A percentile compares a stretch with the other conserved stretches of the same genome.
phyloP scores from a whole-genome alignment of 2,113 vertebrate genomes.

The Gambusia affinis region DNA sequence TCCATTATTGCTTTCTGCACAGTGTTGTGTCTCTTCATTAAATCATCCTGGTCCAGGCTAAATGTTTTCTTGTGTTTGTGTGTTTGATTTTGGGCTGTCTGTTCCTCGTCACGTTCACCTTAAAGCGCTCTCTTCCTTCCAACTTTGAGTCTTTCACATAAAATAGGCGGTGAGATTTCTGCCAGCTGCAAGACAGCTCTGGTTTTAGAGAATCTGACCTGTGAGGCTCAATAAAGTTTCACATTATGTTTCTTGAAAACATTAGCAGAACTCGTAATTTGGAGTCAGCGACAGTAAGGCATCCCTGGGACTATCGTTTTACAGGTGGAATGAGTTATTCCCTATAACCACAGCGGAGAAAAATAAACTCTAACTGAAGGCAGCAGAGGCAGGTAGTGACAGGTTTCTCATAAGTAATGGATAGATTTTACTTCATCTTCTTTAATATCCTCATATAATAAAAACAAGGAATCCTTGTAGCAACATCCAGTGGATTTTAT shows the following conservation, averaged over 20 bases:
- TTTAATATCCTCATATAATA: conserved; percentile 22
- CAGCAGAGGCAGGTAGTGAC: conserved; percentile 19
- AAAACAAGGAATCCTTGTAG: conserved; percentile 9
- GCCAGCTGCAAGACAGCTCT: conserved; percentile 39
- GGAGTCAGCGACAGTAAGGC: conserved; percentile 60
- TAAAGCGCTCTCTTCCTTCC: conserved; percentile 4
- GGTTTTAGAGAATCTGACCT: conserved; percentile 37
- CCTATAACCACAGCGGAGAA: conserved; percentile 24
- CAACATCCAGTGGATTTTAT: neutral
- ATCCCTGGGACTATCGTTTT: conserved; percentile 60
- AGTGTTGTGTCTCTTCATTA: conserved; percentile 12
- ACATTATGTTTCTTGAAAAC: conserved; percentile 47
- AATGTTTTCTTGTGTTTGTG: neutral
- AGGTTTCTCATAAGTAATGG: conserved; percentile 23
- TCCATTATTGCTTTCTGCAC: conserved; percentile 32
- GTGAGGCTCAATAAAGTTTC: conserved; percentile 50
- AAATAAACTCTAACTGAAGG: conserved; percentile 45
- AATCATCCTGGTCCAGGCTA: conserved; percentile 24
- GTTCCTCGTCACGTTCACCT: neutral
- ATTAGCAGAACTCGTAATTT: conserved; percentile 48
- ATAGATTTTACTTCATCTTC: conserved; percentile 6
- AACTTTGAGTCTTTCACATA: conserved; percentile 15
- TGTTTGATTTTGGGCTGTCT: conserved; percentile 3
- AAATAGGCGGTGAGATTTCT: conserved; percentile 11
- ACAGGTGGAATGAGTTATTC: conserved; percentile 36